A percentile compares a stretch with the other conserved stretches of the same genome.
These are phyloP conservation scores for Pristiophorus japonicus DNA, from an alignment of 2,113 vertebrate genomes.

Conservation along the genomic window DNA sequence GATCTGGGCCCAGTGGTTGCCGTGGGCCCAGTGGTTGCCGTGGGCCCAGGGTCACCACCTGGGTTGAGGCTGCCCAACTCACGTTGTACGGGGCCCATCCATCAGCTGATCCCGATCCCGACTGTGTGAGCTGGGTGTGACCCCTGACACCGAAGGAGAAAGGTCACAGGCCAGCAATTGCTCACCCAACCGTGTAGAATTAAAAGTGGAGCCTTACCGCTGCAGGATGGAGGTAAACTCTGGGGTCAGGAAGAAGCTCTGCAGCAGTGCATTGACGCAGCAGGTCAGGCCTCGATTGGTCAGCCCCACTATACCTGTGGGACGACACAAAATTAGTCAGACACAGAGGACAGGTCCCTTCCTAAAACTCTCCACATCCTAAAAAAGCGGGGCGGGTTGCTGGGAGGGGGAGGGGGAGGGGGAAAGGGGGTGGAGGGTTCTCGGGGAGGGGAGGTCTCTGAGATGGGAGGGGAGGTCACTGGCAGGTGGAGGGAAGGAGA, in stretches of 20 bases:
- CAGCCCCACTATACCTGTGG: background rate
- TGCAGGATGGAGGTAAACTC: background rate
- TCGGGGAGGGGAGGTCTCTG: no score
- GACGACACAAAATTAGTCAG: background rate
- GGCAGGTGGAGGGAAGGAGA: no score
- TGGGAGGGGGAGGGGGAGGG: background rate
- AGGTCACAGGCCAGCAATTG: background rate
- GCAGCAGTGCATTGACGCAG: background rate
- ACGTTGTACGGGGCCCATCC: no score
- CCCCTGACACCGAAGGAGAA: background rate
- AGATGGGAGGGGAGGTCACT: no score
- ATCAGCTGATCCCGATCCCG: no score
- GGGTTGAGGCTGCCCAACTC: no score
- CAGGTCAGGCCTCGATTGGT: background rate
- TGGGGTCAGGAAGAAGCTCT: background rate
- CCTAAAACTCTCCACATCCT: background rate
- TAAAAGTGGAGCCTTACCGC: background rate
- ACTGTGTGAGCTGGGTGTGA: background rate
- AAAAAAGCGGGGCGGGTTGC: no score
- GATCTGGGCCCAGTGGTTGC: no score
- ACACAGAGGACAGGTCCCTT: background rate
- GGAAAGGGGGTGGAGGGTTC: no score
- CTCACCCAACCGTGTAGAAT: background rate
- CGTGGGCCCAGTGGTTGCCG: no score
- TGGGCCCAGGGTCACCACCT: no score